These are phyloP conservation scores for Sarcophaga peregrina DNA, from an alignment of 1,140 invertebrate genomes.

Conservation along the genomic window DNA sequence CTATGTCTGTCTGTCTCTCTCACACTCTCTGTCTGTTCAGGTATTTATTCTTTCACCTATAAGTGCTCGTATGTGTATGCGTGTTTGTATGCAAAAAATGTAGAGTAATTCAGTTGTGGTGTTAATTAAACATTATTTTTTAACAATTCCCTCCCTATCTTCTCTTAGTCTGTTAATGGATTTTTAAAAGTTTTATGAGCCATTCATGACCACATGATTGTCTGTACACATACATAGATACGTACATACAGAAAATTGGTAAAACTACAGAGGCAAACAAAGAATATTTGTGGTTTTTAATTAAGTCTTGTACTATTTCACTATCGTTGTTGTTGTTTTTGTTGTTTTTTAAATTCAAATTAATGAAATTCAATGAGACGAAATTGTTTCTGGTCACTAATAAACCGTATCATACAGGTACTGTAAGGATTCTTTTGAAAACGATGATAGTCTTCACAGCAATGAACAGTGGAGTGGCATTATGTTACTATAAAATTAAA, in stretches of 20 bases:
- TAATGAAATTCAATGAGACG: constrained; percentile 14
- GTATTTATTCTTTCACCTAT: neutral
- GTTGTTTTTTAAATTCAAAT: neutral
- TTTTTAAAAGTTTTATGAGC: constrained; percentile 17
- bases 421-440: no score
- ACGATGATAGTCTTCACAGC: no score
- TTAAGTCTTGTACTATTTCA: neutral
- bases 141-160: neutral
- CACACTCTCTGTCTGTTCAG: no score
- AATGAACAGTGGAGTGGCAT: neutral
- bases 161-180: neutral
- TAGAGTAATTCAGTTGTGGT: neutral
- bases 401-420: neutral
- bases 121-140: constrained; percentile 16
- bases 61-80: neutral
- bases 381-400: constrained; percentile 7
- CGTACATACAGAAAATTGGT: neutral
- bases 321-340: no score
- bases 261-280: neutral
- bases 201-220: neutral
- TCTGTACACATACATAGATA: neutral
- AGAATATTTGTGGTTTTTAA: constrained; percentile 22
- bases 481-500: neutral
- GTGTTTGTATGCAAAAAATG: neutral
- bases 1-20: no score